phyloP scores from a whole-genome alignment of 2,113 vertebrate genomes.

The Corvus hawaiiensis region DNA sequence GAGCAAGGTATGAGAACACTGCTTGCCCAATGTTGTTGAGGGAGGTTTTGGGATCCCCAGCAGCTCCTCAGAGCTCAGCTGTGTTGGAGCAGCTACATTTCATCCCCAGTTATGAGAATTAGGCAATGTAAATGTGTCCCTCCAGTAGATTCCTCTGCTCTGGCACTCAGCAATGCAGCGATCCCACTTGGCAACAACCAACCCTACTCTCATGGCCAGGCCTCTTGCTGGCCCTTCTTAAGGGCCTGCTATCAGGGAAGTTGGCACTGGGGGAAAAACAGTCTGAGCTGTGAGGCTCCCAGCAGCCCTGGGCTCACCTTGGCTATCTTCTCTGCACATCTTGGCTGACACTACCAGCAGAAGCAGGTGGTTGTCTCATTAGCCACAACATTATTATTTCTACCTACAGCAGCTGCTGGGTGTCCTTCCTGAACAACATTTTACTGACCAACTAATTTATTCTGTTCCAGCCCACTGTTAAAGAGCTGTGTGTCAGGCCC shows the following conservation, averaged over 20 bases:
- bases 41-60: neutral
- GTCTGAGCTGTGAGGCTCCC: neutral
- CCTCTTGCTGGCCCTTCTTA: neutral
- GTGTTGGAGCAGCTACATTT: neutral
- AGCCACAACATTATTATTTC: neutral
- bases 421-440: constrained; percentile 15
- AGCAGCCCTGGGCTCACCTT: neutral
- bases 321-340: neutral
- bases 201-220: neutral
- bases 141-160: neutral
- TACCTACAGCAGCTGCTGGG: neutral
- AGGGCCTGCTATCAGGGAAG: neutral
- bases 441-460: constrained; percentile 15
- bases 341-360: neutral
- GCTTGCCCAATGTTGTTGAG: neutral
- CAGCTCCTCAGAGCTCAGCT: neutral
- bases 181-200: neutral
- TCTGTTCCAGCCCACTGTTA: neutral
- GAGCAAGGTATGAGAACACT: neutral
- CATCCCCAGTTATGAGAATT: neutral
- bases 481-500: neutral
- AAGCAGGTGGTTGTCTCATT: neutral
- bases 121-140: neutral
- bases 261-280: neutral
- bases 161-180: neutral